Evolutionary conservation across 2,113 vertebrate genomes (phyloP).

Genomic region (Bubalus kerabau): DNA sequence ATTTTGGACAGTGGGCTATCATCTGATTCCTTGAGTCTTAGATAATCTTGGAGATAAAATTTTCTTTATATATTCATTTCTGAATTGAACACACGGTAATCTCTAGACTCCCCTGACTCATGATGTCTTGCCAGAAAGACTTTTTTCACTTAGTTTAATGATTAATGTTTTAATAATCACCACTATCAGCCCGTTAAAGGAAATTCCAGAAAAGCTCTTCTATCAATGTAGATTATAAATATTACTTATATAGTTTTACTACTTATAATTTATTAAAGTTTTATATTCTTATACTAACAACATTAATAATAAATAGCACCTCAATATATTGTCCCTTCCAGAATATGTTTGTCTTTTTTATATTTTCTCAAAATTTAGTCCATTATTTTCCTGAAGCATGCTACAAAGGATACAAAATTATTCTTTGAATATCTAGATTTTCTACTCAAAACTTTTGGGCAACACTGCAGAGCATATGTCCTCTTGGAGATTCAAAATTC

Average conservation of each 20-base stretch:
- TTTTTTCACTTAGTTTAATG: not conserved
- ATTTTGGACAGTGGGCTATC: not conserved
- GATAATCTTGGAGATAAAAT: not conserved
- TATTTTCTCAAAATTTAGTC: not conserved
- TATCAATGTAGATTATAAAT: not conserved
- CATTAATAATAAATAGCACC: not conserved
- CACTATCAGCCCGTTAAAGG: not conserved
- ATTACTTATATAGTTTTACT: not conserved
- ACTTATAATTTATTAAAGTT: not conserved
- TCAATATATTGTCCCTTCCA: not conserved
- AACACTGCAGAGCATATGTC: not conserved
- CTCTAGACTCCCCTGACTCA: not conserved
- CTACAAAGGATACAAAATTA: not conserved
- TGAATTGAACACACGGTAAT: not conserved
- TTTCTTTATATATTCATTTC: not conserved
- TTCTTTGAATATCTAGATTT: not conserved
- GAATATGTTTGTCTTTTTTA: not conserved
- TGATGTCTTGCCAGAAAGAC: not conserved
- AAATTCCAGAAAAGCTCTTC: not conserved
- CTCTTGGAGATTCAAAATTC: not conserved
- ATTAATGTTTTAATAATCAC: not conserved
- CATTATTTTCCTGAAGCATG: not conserved
- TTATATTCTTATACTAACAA: not conserved
- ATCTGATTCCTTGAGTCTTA: not conserved
- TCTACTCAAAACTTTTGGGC: not conserved